phyloP scores from a whole-genome alignment of 2,113 vertebrate genomes.

The Chauna torquata region DNA sequence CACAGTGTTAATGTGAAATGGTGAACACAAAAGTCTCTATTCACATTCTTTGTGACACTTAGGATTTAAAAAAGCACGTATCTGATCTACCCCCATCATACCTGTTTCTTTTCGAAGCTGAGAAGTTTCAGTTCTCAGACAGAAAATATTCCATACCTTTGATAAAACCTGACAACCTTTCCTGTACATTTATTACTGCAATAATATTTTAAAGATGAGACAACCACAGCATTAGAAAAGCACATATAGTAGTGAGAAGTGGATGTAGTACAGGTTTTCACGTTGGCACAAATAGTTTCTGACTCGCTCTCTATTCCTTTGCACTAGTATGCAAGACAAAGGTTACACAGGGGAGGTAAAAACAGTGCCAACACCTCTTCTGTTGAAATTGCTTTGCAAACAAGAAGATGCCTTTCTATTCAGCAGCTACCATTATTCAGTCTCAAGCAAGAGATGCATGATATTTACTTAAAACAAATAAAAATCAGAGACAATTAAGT shows the following conservation, averaged over 20 bases:
- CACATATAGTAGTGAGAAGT: not conserved
- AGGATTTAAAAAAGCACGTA: not conserved
- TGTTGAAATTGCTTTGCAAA: not conserved
- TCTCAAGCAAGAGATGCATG: not conserved
- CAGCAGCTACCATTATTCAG: not conserved
- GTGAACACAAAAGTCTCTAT: not conserved
- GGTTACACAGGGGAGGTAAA: not conserved
- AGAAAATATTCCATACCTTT: not conserved
- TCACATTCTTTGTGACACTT: not conserved
- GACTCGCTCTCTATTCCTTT: not conserved
- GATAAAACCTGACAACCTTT: not conserved
- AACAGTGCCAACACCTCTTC: not conserved
- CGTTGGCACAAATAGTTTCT: not conserved
- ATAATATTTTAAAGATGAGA: not conserved
- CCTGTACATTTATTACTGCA: not conserved
- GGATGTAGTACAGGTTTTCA: not conserved
- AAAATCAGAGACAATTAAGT: not conserved
- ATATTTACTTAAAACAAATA: not conserved
- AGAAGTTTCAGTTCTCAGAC: not conserved
- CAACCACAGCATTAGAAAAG: not conserved
- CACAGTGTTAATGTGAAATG: not conserved
- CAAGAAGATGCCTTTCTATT: not conserved
- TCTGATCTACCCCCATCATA: not conserved
- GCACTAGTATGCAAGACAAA: not conserved
- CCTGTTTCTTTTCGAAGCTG: not conserved